These are phyloP conservation scores for Cyprinodon diabolis DNA, from an alignment of 2,797 vertebrate genomes.

Conservation along the genomic window DNA sequence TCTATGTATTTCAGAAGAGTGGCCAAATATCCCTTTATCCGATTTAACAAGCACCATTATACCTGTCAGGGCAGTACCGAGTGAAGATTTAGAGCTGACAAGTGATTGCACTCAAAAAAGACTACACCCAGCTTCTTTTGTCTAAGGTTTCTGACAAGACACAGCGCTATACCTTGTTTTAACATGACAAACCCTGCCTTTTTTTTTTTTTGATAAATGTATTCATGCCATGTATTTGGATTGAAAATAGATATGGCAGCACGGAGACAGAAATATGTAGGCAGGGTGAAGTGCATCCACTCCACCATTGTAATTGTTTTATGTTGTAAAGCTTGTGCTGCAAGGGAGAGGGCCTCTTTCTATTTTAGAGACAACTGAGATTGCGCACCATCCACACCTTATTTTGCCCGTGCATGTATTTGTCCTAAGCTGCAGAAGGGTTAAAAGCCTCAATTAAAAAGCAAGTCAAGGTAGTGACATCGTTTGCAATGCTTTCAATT, in stretches of 20 bases:
- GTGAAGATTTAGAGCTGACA: conserved; percentile 79
- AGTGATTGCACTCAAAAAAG: conserved; percentile 77
- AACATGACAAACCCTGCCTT: conserved; percentile 55
- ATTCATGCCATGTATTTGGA: conserved; percentile 57
- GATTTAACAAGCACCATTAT: conserved; percentile 75
- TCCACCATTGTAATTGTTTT: conserved; percentile 43
- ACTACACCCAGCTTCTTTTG: conserved; percentile 77
- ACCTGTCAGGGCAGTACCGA: conserved; percentile 73
- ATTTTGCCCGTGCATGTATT: conserved; percentile 60
- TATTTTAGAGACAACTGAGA: conserved; percentile 55
- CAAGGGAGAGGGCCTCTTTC: conserved; percentile 46
- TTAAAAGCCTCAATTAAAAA: conserved; percentile 73
- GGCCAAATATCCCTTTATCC: conserved; percentile 66
- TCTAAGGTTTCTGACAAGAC: conserved; percentile 68
- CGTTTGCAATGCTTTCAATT: conserved; percentile 42
- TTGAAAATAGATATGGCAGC: conserved; percentile 63
- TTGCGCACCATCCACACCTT: conserved; percentile 39
- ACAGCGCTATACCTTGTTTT: conserved; percentile 61
- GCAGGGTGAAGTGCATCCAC: conserved; percentile 33
- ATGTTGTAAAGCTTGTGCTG: conserved; percentile 30
- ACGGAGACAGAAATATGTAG: conserved; percentile 41
- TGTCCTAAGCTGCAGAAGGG: conserved; percentile 60
- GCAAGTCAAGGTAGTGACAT: conserved; percentile 45
- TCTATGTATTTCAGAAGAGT: conserved; percentile 41
- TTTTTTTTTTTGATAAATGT: conserved; percentile 54